phyloP scores from a whole-genome alignment of 2,113 vertebrate genomes.

The Cryptomyrus ogoouensis region DNA sequence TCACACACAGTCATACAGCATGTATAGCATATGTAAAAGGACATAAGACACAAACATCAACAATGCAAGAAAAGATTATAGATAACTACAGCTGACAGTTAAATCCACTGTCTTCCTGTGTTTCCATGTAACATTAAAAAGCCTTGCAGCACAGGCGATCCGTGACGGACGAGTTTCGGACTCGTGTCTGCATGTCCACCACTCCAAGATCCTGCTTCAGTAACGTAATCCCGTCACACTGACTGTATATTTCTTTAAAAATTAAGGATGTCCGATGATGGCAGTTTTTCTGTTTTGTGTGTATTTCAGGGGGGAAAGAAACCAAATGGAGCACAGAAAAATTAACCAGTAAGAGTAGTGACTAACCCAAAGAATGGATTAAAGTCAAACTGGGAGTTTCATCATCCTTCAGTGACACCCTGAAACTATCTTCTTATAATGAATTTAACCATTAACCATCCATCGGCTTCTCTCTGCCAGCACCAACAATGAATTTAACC shows the following conservation, averaged over 20 bases:
- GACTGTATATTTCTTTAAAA: not conserved
- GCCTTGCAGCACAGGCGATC: not conserved
- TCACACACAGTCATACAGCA: not conserved
- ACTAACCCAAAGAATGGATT: not conserved
- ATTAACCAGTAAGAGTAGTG: not conserved
- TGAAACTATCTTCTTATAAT: not conserved
- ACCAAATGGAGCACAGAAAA: not conserved
- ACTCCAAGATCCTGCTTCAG: not conserved
- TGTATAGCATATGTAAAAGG: not conserved
- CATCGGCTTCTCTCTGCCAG: not conserved
- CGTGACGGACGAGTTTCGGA: not conserved
- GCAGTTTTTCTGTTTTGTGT: not conserved
- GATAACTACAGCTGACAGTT: not conserved
- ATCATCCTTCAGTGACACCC: not conserved
- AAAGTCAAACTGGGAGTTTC: not conserved
- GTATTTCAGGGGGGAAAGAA: not conserved
- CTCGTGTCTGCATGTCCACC: not conserved
- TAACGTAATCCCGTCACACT: not conserved
- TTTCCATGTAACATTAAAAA: not conserved
- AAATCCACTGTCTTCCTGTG: not conserved
- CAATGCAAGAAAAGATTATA: not conserved
- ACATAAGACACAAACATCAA: not conserved
- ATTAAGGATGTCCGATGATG: not conserved
- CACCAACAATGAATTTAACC: not conserved
- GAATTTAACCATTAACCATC: not conserved